Conservation (phyloP, 2,888 invertebrate genomes). For the Muschampia plurimacula region DNA sequence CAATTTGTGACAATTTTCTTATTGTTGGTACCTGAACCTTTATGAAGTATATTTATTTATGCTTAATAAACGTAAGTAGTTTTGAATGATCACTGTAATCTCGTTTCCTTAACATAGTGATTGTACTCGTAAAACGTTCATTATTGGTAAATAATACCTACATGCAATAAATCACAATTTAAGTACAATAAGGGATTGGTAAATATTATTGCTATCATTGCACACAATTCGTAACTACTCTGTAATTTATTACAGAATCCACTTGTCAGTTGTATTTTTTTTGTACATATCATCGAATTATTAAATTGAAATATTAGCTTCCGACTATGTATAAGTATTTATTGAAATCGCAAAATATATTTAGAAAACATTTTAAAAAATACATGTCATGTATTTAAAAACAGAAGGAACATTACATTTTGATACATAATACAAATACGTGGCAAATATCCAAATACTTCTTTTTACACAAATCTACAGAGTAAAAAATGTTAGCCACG, state of each 20-base stretch:
- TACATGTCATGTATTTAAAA: neutral
- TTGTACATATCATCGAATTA: too few species aligned
- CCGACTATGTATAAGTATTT: neutral
- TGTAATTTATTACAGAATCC: neutral
- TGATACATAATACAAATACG: neutral
- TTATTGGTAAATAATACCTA: neutral
- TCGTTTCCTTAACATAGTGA: neutral
- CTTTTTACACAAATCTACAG: slow-evolving; percentile 26
- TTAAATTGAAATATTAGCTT: neutral
- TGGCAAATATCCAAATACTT: slow-evolving; percentile 7
- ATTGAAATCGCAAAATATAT: neutral
- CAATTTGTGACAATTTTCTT: slow-evolving; percentile 38
- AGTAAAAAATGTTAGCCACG: slow-evolving; percentile 67
- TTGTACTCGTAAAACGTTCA: slow-evolving; percentile 21
- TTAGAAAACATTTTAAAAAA: neutral
- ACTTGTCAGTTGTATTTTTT: neutral
- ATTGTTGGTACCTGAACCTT: slow-evolving; percentile 1
- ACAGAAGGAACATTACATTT: slow-evolving; percentile 8
- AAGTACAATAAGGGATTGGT: slow-evolving; percentile 10
- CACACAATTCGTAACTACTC: neutral
- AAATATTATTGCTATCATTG: slow-evolving; percentile 25
- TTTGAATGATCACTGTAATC: slow-evolving; percentile 16
- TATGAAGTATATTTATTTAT: neutral
- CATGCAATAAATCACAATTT: slow-evolving; percentile 24
- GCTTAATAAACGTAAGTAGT: slow-evolving; percentile 6